phyloP scores from a whole-genome alignment of 2,888 invertebrate genomes.

The Plebejus melissa region DNA sequence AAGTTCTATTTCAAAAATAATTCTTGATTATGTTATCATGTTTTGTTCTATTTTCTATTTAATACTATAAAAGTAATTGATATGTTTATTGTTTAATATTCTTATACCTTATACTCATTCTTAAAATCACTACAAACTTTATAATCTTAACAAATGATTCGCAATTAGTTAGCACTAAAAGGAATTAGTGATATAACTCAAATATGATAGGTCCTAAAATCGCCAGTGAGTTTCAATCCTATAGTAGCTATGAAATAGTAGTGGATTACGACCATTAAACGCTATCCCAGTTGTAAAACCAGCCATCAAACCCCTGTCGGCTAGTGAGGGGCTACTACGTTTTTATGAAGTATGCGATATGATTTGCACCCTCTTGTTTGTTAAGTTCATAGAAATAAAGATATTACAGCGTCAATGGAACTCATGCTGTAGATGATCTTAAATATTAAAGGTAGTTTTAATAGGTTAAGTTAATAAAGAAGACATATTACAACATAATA shows the following conservation, averaged over 20 bases:
- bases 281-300: slow-evolving; percentile 63
- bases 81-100: too few relatives aligned
- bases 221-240: not conserved
- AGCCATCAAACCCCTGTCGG: slow-evolving; percentile 62
- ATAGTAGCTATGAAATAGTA: slow-evolving; percentile 33
- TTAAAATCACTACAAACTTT: not conserved
- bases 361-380: not conserved
- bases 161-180: not conserved
- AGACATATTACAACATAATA: too few relatives aligned
- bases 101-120: too few relatives aligned
- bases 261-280: slow-evolving; percentile 73
- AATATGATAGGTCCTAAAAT: not conserved
- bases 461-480: too few relatives aligned
- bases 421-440: not conserved
- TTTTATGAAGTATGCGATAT: not conserved
- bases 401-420: not conserved
- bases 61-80: too few relatives aligned
- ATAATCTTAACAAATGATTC: not conserved
- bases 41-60: too few relatives aligned
- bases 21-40: too few relatives aligned
- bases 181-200: not conserved
- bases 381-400: not conserved
- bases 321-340: slow-evolving; percentile 24
- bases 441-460: too few relatives aligned
- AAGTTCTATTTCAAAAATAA: too few relatives aligned